Base-by-base conservation (phyloP, 2,113 vertebrate species). In the Jacana jacana region DNA sequence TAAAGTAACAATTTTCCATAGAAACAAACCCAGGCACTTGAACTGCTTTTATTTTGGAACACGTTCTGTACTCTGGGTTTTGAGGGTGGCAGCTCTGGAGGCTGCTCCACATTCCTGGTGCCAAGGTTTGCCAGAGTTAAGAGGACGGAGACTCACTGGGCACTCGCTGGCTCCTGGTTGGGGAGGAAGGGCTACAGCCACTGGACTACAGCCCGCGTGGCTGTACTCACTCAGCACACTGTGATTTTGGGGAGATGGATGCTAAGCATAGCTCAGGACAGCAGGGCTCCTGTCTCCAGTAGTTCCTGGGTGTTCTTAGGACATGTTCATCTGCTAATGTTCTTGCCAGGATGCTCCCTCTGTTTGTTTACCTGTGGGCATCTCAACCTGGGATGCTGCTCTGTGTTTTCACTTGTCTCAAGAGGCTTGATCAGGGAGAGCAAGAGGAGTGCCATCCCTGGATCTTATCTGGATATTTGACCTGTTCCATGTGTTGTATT, bases 1-100 rank as follows among this genome's bases (percentile, higher is more conserved):
- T 93, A 95, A 96, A 96, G 94, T 66, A 91, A 81, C 85, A 88
- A 86, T 96, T 97, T 96, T 96, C 95, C 95, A 86, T 73, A 93
- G 93, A 96, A 96, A 96, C 85, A 94, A 93, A 96, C 93, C 93
- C 91, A 91, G 66, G 91, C 86, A 9, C 72, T 96, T 7, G 0
- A 86, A 70, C 69, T 91, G 92, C 77, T 82, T 94, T 93, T 81
- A 86, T 93, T 95, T 81, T 94, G 86, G 70, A 97, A 88, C n/a
- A 58, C 13, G 1, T 58, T 90, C 73, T 82, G 60, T 78, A 11
- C 92, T 83, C 84, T 11, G 60, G 39, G 31, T 23, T 94, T 92
- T 25, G 12, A 91, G 70, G 54, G 73, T 94, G 91, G 65, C 80
- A 81, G 1, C 75, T 88, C 68, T 33, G 68, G 82, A 95, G 52